These are phyloP conservation scores for Martes martes DNA, from an alignment of 2,113 vertebrate species.

Conservation along the genomic window DNA sequence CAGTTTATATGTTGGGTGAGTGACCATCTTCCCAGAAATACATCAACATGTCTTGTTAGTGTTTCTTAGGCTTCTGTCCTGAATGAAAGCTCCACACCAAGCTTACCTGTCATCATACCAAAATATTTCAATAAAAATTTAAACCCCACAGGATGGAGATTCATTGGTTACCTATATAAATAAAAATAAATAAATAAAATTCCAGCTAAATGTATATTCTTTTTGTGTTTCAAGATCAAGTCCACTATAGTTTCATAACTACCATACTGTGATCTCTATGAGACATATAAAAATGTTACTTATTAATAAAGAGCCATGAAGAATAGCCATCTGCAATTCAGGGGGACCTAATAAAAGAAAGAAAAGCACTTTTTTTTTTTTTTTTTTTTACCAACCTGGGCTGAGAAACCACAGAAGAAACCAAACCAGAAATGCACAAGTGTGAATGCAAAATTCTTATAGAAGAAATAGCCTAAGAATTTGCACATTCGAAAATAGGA, in stretches of 20 bases:
- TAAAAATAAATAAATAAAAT: not conserved
- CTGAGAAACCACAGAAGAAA: conserved; percentile 90
- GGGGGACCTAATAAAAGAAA: not conserved
- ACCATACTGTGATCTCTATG: not conserved
- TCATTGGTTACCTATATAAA: not conserved
- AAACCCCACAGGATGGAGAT: not conserved
- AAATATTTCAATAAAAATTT: conserved; percentile 21
- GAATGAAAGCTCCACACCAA: conserved; percentile 20
- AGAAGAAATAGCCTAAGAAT: conserved; percentile 91
- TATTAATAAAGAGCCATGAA: not conserved
- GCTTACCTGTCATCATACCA: not conserved
- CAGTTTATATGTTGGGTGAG: not conserved
- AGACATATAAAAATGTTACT: not conserved
- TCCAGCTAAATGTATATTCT: not conserved
- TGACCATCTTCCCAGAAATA: not conserved
- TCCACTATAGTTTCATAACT: not conserved
- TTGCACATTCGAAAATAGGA: conserved; percentile 89
- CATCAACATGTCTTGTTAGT: not conserved
- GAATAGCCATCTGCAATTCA: not conserved
- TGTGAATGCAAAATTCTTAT: conserved; percentile 89
- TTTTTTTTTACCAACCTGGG: conserved; percentile 80
- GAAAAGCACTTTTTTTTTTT: not conserved
- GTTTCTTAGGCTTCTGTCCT: conserved; percentile 2
- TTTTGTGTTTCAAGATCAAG: not conserved
- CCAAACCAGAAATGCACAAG: conserved; percentile 90